Evolutionary conservation across 2,797 vertebrate genomes (phyloP), one percentile per base, ranked within the genome.

Genomic region (Meda fulgida): DNA sequence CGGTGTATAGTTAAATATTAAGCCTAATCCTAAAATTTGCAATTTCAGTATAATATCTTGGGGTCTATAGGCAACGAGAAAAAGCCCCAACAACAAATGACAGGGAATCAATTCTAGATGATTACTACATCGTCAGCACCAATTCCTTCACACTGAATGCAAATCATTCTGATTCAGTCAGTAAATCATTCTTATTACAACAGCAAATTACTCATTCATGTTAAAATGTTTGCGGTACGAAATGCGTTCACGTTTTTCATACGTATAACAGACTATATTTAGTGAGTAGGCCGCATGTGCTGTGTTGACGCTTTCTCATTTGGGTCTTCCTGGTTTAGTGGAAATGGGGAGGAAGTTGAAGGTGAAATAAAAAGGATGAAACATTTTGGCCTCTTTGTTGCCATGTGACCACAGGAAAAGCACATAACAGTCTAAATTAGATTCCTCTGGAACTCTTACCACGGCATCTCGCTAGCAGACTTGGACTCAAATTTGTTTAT

Each of bases 331-430:
- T 94, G 94, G 90, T 94, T 95, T 85, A 93, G 89, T 91, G 89
- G 94, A 95, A 96, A 93, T 69, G 23, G 81, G 88, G 90, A 93
- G 94, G 95, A 96, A 95, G 93, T 92, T 92, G 86, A 91, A 86
- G 66, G 78, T 89, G 77, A 86, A 85, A 48, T 72, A 67, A 88
- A 91, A 90, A 92, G 90, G 85, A 90, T 88, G 80, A 92, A 88
- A 88, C 85, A 81, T 60, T 85, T 86, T 36, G 63, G 67, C 73
- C 87, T 88, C 77, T 83, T 82, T 84, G 78, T 82, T 71, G 89
- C 78, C 91, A 93, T 43, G 85, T 93, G 94, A 93, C 91, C 89
- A 90, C 81, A 87, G 84, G 84, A 89, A 81, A 65, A 4, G 38
- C 87, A 90, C 78, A 89, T 88, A 87, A 92, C 89, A 79, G 46